Evolutionary conservation across 2,113 vertebrate genomes (phyloP).

Genomic region (Carassius gibelio): DNA sequence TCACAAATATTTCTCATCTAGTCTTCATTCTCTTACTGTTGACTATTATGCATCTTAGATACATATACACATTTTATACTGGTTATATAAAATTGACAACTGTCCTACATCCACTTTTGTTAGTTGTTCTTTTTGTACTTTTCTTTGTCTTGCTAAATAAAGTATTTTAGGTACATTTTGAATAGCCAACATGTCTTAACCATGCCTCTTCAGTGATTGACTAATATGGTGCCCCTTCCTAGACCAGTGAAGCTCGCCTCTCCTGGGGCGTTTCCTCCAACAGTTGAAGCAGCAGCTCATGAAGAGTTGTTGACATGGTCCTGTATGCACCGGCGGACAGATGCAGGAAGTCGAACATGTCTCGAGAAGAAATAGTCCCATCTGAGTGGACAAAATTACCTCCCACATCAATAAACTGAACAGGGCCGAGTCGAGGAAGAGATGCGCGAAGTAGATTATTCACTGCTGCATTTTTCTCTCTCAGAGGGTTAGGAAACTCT

Average conservation of each 20-base stretch:
- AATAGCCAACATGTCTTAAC: constrained; percentile 30
- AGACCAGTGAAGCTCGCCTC: constrained; percentile 89
- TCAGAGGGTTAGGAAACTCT: constrained; percentile 90
- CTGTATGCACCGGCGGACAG: constrained; percentile 89
- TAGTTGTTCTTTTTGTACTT: neutral
- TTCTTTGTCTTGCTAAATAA: constrained; percentile 24
- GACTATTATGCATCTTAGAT: constrained; percentile 7
- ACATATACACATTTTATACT: constrained; percentile 4
- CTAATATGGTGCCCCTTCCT: constrained; percentile 59
- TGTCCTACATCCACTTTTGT: neutral
- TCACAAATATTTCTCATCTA: neutral
- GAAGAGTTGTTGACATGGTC: constrained; percentile 87
- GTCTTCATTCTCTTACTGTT: constrained; percentile 8
- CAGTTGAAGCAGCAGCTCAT: constrained; percentile 96
- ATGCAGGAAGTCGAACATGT: constrained; percentile 99
- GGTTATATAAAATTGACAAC: constrained; percentile 16
- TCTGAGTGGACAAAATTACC: constrained; percentile 91
- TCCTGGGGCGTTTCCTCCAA: constrained; percentile 95
- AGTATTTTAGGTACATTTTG: constrained; percentile 7
- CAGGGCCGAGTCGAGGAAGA: constrained; percentile 82
- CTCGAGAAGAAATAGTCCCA: constrained; percentile 88
- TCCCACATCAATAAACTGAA: constrained; percentile 88
- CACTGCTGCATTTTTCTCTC: constrained; percentile 90
- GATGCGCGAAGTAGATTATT: constrained; percentile 84
- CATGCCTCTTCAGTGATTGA: constrained; percentile 38